Base-by-base conservation (phyloP, 2,113 vertebrate species). In the Isichthys henryi region DNA sequence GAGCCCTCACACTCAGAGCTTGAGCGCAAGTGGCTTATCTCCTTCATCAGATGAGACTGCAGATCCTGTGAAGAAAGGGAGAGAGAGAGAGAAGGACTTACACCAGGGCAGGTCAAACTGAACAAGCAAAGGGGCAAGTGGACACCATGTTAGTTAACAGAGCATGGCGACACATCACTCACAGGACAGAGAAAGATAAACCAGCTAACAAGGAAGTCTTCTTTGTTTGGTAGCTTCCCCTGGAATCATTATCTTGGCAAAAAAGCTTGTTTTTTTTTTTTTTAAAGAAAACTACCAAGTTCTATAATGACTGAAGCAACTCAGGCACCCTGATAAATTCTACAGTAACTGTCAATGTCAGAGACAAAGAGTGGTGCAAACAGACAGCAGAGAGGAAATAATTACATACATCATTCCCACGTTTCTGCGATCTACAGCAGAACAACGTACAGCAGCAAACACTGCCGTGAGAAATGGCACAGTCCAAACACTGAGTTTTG, bases 1-100 rank as follows among this genome's bases (percentile, higher is more conserved):
- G 96, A 94, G 91, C 94, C 93, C 91, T 97, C 96, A 0, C 97
- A 96, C 0, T 97, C 96, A 52, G 98, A 95, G 92, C 98, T 97
- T 82, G 93, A 92, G 0, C 97, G 96, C 93, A 99, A 96, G 58
- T 96, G 97, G 88, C 95, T 96, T 0, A 99, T 98, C 94, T 99
- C 98, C 70, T 98, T 97, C 0, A 96, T 97, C 90, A 99, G 95
- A 90, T 95, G 96, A 5, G 90, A 89, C 85, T 98, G 97, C 86
- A 99, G 96, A 91, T 98, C 98, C 98, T 99, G 95, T 6, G 35
- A 91, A 35, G 46, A 88, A 74, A 52, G 84, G 62, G 62, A 27
- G n/a, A 66, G 23, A 31, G 27, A 0, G 27, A 39, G 53, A 58
- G 21, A 23, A 56, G 19, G 21, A 23, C 7, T 62, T 62, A n/a